These are phyloP conservation scores for Oreocharis arfaki DNA, from an alignment of 2,113 vertebrate species.

Conservation along the genomic window DNA sequence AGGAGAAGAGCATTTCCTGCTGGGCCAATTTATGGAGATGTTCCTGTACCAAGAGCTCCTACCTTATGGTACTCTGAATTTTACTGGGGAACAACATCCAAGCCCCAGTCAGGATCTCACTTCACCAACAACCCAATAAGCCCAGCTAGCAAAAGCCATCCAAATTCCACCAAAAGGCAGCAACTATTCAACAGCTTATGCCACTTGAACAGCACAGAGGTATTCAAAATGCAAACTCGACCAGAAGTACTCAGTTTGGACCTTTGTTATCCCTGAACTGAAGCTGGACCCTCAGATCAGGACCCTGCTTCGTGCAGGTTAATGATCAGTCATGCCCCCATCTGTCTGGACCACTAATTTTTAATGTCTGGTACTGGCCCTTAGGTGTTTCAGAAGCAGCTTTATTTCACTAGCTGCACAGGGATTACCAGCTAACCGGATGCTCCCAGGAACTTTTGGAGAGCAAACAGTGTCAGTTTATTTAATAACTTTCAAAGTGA, in stretches of 20 bases:
- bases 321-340: neutral
- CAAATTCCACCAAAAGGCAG: neutral
- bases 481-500: conserved; percentile 70
- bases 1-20: neutral
- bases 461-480: conserved; percentile 59
- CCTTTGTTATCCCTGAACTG: neutral
- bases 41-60: neutral
- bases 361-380: neutral
- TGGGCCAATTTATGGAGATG: neutral
- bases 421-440: conserved; percentile 29
- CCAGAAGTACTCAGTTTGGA: neutral
- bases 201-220: neutral
- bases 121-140: neutral
- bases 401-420: conserved; percentile 35
- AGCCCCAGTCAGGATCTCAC: neutral
- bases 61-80: neutral
- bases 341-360: neutral
- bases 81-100: neutral
- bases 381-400: neutral
- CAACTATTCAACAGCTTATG: neutral
- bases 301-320: neutral
- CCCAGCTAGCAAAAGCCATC: neutral
- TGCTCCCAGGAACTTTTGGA: conserved; percentile 45
- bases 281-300: neutral
- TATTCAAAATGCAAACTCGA: neutral